Conservation (phyloP, 2,888 invertebrate genomes). For the Nomada hirtipes region DNA sequence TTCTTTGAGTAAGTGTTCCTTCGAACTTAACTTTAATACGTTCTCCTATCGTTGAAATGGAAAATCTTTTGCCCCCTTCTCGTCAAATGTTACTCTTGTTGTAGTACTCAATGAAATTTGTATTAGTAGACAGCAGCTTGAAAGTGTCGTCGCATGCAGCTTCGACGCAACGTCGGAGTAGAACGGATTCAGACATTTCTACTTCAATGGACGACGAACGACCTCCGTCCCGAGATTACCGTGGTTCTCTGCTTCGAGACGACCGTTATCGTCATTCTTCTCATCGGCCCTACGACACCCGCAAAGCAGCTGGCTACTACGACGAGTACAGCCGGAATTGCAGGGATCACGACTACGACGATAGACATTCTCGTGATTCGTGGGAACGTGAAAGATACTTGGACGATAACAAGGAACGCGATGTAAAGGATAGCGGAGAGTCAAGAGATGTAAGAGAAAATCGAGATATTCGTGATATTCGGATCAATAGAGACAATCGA, state of each 20-base stretch:
- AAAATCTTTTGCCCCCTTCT: background rate
- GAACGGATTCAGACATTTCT: constrained; percentile 81
- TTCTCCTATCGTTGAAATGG: too few species aligned
- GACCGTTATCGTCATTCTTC: constrained; percentile 79
- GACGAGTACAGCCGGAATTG: constrained; percentile 75
- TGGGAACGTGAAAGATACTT: constrained; percentile 81
- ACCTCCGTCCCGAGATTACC: constrained; percentile 79
- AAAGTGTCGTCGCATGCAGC: constrained; percentile 75
- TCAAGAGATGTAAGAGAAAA: constrained; percentile 59
- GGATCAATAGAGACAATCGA: constrained; percentile 73
- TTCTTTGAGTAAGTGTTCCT: constrained; percentile 75
- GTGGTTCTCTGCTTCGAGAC: constrained; percentile 69
- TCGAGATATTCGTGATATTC: constrained; percentile 71
- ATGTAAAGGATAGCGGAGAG: constrained; percentile 65
- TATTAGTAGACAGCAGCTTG: constrained; percentile 72
- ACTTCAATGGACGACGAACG: constrained; percentile 80
- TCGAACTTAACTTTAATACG: background rate
- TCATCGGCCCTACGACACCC: constrained; percentile 77
- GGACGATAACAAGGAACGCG: constrained; percentile 76
- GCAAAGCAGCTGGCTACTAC: constrained; percentile 72
- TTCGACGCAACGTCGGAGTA: constrained; percentile 77
- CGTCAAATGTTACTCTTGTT: background rate
- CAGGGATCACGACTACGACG: constrained; percentile 82
- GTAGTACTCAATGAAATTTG: constrained; percentile 43
- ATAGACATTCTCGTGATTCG: constrained; percentile 80